Evolutionary conservation across 2,888 invertebrate genomes (phyloP).

Genomic region (Gasteruption jaculator): DNA sequence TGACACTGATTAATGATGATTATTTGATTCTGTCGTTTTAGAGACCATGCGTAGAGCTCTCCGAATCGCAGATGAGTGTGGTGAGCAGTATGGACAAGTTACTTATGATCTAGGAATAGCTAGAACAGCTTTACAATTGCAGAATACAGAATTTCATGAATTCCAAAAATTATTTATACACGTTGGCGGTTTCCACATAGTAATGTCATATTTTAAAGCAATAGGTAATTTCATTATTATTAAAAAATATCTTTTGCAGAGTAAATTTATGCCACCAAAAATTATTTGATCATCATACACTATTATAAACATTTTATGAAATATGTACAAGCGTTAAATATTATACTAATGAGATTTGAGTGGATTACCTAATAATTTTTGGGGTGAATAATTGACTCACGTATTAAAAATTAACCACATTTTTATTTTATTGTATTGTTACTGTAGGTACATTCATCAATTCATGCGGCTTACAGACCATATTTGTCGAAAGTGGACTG

Average conservation of each 20-base stretch:
- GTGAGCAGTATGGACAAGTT: slow-evolving; percentile 26
- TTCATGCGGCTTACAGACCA: slow-evolving; percentile 1
- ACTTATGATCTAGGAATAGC: slow-evolving; percentile 33
- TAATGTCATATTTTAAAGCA: slow-evolving; percentile 34
- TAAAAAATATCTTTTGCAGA: no score
- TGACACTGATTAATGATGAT: slow-evolving; percentile 32
- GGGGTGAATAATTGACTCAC: no score
- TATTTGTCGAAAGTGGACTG: slow-evolving; percentile 1
- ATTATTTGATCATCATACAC: no score
- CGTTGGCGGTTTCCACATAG: slow-evolving; percentile 38
- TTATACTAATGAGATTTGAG: no score
- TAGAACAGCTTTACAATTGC: slow-evolving; percentile 30
- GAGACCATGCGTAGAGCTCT: slow-evolving; percentile 29
- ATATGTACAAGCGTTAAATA: no score
- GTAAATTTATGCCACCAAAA: no score
- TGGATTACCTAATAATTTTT: no score
- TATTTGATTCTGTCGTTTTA: slow-evolving; percentile 26
- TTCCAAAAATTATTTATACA: slow-evolving; percentile 42
- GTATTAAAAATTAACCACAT: no score
- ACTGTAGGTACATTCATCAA: not conserved
- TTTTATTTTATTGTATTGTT: no score
- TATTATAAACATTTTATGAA: no score
- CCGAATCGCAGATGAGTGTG: slow-evolving; percentile 27
- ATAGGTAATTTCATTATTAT: slow-evolving; percentile 30
- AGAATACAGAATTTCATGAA: slow-evolving; percentile 27